Base-by-base conservation (phyloP, 2,888 invertebrate species). In the Trissoscelio sp. region DNA sequence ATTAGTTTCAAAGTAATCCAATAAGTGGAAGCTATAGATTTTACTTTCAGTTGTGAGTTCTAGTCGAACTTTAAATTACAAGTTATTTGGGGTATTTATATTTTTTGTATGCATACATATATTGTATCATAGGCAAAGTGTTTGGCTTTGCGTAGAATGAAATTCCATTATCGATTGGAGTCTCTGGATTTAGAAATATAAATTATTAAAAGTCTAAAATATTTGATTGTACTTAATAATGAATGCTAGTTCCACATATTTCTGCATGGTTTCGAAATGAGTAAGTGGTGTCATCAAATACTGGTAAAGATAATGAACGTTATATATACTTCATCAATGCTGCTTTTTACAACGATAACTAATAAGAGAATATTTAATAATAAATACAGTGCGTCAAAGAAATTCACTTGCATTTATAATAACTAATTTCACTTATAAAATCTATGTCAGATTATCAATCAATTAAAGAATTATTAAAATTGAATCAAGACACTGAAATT, bases 131-230 rank as follows among this genome's bases (percentile, higher is more conserved):
- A 28, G 3, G 6, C 6, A 31, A 31, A 24, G 12, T 28, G 31
- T 51, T 48, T 64, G 37, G 11, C 9, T 64, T 48, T 34, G 62
- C 11, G 12, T 3, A 51, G 20, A 20, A 37, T 11, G 11, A 24
- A 57, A 55, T 51, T 67, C 18, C 4, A 1, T 67, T 67, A 0
- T 53, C 18, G 4, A 53, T 9, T 16, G 5, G 53, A n/a, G 28
- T 42, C 9, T 24, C 34, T 1, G n/a, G 14, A 69, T 69, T 44
- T 34, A 22, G 5, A 46, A 46, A 34, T 57, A 57, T 46, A 39
- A 53, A 9, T 20, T 55, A 55, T 55, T 55, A 64, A 74, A 74
- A 57, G 57, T 57, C 42, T 46, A 74, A 74, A 74, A 74, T 74
- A 74, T 74, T 74, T 57, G 37, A 66, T 34, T 57, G n/a, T 1